Percentiles rank a stretch among this genome's conserved stretches.
Conservation (phyloP, 1,140 invertebrate species). For the Drosophila leontia region DNA sequence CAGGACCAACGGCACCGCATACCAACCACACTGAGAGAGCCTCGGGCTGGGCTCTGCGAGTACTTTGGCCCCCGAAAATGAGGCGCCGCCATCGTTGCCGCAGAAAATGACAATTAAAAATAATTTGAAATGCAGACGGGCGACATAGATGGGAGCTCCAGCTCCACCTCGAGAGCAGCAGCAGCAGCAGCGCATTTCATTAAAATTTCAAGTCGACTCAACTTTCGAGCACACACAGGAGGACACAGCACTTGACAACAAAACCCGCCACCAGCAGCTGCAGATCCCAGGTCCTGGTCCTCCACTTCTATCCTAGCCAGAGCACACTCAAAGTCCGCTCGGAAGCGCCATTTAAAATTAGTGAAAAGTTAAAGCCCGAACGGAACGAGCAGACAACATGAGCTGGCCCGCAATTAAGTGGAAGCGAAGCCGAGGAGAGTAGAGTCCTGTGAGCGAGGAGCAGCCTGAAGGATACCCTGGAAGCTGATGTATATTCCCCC, state of each 20-base stretch:
- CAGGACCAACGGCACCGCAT: slow-evolving; percentile 9
- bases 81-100: slow-evolving; percentile 30
- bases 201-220: slow-evolving; percentile 78
- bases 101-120: slow-evolving; percentile 79
- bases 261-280: slow-evolving; percentile 28
- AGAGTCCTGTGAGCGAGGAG: too few relatives aligned
- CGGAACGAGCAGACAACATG: slow-evolving; percentile 54
- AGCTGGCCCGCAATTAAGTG: slow-evolving; percentile 70
- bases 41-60: background rate
- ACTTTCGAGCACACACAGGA: slow-evolving; percentile 59
- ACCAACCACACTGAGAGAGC: background rate
- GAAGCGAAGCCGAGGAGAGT: slow-evolving; percentile 13
- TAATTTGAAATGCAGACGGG: slow-evolving; percentile 74
- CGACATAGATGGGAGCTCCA: slow-evolving; percentile 18
- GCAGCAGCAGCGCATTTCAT: slow-evolving; percentile 68
- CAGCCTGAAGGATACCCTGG: background rate
- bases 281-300: slow-evolving; percentile 9
- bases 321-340: slow-evolving; percentile 12
- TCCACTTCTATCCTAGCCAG: slow-evolving; percentile 25
- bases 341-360: slow-evolving; percentile 77
- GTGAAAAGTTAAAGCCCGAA: slow-evolving; percentile 69
- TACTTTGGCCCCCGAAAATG: slow-evolving; percentile 28
- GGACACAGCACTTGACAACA: slow-evolving; percentile 55
- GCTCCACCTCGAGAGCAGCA: slow-evolving; percentile 29
- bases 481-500: background rate